Conservation (phyloP, 2,888 invertebrate genomes). For the Rutpela maculata region DNA sequence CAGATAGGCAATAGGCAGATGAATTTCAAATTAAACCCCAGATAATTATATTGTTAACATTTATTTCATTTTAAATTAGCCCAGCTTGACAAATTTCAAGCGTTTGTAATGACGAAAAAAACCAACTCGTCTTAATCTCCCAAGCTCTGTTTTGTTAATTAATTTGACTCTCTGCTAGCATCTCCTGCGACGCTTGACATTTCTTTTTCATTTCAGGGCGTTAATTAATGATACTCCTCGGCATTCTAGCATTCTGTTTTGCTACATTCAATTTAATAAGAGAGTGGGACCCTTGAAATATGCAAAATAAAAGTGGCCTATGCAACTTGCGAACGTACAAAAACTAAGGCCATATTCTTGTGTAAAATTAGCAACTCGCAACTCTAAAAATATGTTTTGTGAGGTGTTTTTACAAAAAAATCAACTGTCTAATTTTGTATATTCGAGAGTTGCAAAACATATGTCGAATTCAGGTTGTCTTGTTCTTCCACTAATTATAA, state of each 20-base stretch:
- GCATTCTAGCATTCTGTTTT: neutral
- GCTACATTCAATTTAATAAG: too few relatives aligned
- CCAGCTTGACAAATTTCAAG: neutral
- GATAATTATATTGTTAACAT: neutral
- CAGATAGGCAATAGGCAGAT: neutral
- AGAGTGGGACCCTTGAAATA: too few relatives aligned
- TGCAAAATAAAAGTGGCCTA: too few relatives aligned
- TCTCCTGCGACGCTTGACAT: constrained; percentile 3
- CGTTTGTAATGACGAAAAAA: neutral
- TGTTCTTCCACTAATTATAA: too few relatives aligned
- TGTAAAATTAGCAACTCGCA: too few relatives aligned
- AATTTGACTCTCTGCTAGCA: neutral
- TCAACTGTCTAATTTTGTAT: too few relatives aligned
- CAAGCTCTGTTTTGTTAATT: constrained; percentile 12
- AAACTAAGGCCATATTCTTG: too few relatives aligned
- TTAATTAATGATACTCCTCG: constrained; percentile 16
- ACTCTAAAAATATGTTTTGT: too few relatives aligned
- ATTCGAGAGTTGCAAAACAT: too few relatives aligned
- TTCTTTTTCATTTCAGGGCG: constrained; percentile 4
- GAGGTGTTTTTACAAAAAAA: too few relatives aligned
- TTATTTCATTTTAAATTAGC: neutral
- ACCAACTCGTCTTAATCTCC: neutral
- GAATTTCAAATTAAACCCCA: neutral
- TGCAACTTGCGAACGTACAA: too few relatives aligned
- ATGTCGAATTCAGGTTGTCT: too few relatives aligned